These are phyloP conservation scores for Microtus richardsoni DNA, from an alignment of 2,113 vertebrate species.

Conservation along the genomic window DNA sequence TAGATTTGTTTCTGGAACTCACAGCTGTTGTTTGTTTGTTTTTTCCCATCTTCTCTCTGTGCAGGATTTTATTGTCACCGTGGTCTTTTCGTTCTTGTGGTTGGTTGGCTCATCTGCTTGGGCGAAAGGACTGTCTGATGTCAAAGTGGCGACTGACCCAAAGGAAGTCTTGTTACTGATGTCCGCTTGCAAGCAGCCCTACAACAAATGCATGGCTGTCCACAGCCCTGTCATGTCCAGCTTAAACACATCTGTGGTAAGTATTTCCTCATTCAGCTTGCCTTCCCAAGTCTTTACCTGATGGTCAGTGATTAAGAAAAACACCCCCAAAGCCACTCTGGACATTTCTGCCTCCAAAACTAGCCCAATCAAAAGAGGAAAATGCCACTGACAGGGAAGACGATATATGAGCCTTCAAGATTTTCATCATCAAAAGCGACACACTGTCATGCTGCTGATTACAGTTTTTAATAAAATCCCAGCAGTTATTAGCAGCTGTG, in stretches of 20 bases:
- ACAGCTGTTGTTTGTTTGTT: neutral
- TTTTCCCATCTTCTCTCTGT: constrained; percentile 66
- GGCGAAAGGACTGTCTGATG: constrained; percentile 98
- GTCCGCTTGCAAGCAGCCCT: constrained; percentile 94
- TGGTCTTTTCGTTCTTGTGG: constrained; percentile 99
- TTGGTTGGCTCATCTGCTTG: constrained; percentile 97
- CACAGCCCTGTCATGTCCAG: constrained; percentile 96
- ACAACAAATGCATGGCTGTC: constrained; percentile 93
- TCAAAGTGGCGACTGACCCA: constrained; percentile 95
- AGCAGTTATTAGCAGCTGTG: neutral
- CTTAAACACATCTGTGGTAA: constrained; percentile 97
- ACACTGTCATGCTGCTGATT: constrained; percentile 9
- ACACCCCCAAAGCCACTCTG: neutral
- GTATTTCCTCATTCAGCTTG: constrained; percentile 63
- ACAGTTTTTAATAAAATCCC: constrained; percentile 50
- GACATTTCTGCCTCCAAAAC: constrained; percentile 42
- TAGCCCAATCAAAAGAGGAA: neutral
- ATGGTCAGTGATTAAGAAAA: neutral
- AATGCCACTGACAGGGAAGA: neutral
- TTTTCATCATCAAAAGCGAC: constrained; percentile 32
- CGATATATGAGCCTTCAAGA: neutral
- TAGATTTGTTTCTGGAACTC: neutral
- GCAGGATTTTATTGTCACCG: constrained; percentile 98
- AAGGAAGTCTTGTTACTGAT: constrained; percentile 94
- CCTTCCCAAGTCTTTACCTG: neutral